Percentiles rank a stretch among this genome's conserved stretches.
Conservation (phyloP, 2,888 invertebrate species). For the Pardosa pseudoannulata region DNA sequence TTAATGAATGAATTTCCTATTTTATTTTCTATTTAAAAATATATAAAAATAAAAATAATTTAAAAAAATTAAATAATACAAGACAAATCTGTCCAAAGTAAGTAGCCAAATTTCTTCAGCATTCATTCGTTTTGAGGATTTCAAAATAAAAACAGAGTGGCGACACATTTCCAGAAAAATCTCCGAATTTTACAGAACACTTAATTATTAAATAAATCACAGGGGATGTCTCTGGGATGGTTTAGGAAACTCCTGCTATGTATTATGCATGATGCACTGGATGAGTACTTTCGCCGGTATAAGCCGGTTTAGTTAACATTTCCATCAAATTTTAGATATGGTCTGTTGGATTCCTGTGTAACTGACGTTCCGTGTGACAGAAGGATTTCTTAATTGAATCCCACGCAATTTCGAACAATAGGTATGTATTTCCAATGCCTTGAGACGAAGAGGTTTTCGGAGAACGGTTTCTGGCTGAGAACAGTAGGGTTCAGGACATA, state of each 20-base stretch:
- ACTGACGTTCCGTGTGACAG: conserved; percentile 10
- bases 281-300: background rate
- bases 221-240: background rate
- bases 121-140: no score
- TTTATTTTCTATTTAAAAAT: no score
- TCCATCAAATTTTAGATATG: conserved; percentile 13
- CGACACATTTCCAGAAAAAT: no score
- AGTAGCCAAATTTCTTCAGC: no score
- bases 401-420: conserved; percentile 3
- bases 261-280: conserved; percentile 3
- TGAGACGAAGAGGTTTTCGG: background rate
- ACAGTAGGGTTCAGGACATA: background rate
- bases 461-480: background rate
- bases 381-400: conserved; percentile 13
- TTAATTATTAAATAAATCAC: conserved; percentile 13
- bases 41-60: no score
- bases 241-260: background rate
- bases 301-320: conserved; percentile 1
- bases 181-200: background rate
- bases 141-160: no score
- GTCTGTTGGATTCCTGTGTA: background rate
- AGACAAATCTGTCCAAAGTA: no score
- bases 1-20: no score
- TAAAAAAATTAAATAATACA: no score
- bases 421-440: background rate